phyloP scores from a whole-genome alignment of 1,140 invertebrate species.

The Drosophila serrata region DNA sequence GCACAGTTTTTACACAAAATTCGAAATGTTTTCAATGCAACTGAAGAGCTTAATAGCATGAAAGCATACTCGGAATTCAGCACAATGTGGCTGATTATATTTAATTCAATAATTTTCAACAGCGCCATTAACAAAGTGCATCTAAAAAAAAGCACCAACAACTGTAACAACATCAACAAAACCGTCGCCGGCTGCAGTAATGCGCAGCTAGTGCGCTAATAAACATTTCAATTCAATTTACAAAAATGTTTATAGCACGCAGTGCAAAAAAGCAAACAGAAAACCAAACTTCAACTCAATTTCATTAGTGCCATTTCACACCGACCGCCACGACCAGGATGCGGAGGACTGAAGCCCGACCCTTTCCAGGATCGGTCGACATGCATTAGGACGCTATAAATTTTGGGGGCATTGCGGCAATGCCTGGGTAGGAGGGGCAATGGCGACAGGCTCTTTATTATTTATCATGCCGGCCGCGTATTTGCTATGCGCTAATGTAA shows the following conservation, averaged over 20 bases:
- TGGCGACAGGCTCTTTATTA: conserved; percentile 42
- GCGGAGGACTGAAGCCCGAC: background rate
- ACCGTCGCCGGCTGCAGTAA: conserved; percentile 39
- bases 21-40: background rate
- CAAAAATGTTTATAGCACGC: conserved; percentile 61
- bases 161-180: conserved; percentile 50
- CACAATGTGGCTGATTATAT: conserved; percentile 27
- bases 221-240: conserved; percentile 83
- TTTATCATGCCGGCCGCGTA: conserved; percentile 59
- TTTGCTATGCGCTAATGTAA: conserved; percentile 75
- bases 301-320: conserved; percentile 70
- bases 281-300: conserved; percentile 80
- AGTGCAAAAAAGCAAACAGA: conserved; percentile 44
- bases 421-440: background rate
- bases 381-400: conserved; percentile 38
- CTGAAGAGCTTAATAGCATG: background rate
- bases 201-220: conserved; percentile 57
- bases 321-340: conserved; percentile 13
- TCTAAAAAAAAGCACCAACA: conserved; percentile 36
- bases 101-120: conserved; percentile 71
- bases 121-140: conserved; percentile 65
- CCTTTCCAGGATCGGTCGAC: conserved; percentile 9
- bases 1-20: too few relatives aligned
- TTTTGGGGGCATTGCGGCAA: conserved; percentile 10
- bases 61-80: conserved; percentile 18